A percentile compares a stretch with the other conserved stretches of the same genome.
These are phyloP conservation scores for Chromis chromis DNA, from an alignment of 2,797 vertebrate species.

Conservation along the genomic window DNA sequence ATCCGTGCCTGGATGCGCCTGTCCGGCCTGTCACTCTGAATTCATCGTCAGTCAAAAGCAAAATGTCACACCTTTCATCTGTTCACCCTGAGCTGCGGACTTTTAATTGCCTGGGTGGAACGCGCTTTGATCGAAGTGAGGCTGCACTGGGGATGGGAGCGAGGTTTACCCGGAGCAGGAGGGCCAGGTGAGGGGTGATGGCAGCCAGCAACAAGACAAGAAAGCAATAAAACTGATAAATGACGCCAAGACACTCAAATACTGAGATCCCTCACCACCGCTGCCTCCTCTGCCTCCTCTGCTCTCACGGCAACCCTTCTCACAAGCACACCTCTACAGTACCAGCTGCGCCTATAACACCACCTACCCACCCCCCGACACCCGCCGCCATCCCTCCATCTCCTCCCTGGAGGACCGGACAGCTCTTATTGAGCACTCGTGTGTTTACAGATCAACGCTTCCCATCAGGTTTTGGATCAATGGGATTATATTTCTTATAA, in stretches of 20 bases:
- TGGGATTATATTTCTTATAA: conserved; percentile 84
- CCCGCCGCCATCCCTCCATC: conserved; percentile 48
- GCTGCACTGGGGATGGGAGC: conserved; percentile 18
- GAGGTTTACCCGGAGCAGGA: conserved; percentile 31
- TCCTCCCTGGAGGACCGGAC: conserved; percentile 61
- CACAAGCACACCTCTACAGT: conserved; percentile 52
- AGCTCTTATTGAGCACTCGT: conserved; percentile 79
- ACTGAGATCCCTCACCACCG: conserved; percentile 32
- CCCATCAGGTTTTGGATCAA: conserved; percentile 83
- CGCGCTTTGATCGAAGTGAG: conserved; percentile 53
- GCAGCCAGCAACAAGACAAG: conserved; percentile 72
- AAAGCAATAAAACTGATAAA: conserved; percentile 86
- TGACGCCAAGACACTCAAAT: conserved; percentile 76
- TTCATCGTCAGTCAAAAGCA: conserved; percentile 73
- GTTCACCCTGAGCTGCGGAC: conserved; percentile 54
- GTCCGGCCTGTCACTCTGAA: conserved; percentile 65
- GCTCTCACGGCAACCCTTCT: conserved; percentile 33
- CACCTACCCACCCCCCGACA: conserved; percentile 28
- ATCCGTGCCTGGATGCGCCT: conserved; percentile 61
- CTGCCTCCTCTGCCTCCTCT: conserved; percentile 11
- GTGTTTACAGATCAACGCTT: conserved; percentile 83
- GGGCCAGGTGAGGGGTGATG: conserved; percentile 63
- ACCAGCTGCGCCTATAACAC: conserved; percentile 45
- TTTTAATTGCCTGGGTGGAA: conserved; percentile 77
- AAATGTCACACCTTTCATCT: conserved; percentile 81